Conservation (phyloP, 2,113 vertebrate genomes). For the Perca flavescens region DNA sequence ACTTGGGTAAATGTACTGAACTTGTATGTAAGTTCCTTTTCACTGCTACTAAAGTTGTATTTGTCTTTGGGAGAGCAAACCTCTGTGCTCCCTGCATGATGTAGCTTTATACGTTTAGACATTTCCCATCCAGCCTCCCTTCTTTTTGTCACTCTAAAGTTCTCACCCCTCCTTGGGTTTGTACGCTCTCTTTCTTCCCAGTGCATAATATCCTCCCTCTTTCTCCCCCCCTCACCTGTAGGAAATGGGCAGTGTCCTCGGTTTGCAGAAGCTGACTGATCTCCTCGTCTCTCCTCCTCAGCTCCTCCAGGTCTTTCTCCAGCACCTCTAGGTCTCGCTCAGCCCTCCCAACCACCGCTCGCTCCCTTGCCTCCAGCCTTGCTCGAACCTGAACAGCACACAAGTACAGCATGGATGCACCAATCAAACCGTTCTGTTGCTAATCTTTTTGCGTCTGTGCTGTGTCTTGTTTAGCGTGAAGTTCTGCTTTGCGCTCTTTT, state of each 20-base stretch:
- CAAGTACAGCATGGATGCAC: too few species aligned
- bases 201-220: too few species aligned
- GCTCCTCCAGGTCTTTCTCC: constrained; percentile 75
- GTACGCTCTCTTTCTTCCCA: not conserved
- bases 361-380: constrained; percentile 70
- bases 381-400: constrained; percentile 59
- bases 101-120: too few species aligned
- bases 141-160: not conserved
- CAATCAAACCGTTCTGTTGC: too few species aligned
- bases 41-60: too few species aligned
- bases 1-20: too few species aligned
- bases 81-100: too few species aligned
- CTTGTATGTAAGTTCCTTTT: too few species aligned
- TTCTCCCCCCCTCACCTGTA: constrained; percentile 62
- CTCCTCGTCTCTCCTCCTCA: constrained; percentile 73
- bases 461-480: too few species aligned
- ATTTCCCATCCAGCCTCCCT: not conserved
- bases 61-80: not conserved
- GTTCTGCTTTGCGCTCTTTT: too few species aligned
- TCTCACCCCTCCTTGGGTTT: not conserved
- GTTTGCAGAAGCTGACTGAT: constrained; percentile 68
- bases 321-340: constrained; percentile 68
- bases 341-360: constrained; percentile 55
- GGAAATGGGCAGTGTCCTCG: constrained; percentile 66
- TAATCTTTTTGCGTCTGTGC: too few species aligned